These are phyloP conservation scores for Uria aalge DNA, from an alignment of 2,113 vertebrate species.

Conservation along the genomic window DNA sequence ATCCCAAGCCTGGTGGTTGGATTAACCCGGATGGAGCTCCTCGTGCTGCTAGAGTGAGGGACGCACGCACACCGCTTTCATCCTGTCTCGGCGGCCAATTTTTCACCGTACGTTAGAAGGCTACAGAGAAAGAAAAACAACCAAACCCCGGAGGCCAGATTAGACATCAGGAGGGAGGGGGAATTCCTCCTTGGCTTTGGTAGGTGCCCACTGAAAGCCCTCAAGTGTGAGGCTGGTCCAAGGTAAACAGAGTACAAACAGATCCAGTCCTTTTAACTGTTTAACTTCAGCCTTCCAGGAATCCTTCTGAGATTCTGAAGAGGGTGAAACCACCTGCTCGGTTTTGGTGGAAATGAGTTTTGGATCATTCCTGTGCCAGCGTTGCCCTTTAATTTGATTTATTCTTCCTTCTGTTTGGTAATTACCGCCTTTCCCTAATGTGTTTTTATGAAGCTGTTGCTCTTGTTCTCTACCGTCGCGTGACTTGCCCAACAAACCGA, in stretches of 20 bases:
- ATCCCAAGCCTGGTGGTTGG: background rate
- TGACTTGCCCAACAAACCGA: background rate
- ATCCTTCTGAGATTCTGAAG: background rate
- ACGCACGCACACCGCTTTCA: background rate
- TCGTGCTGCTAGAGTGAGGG: background rate
- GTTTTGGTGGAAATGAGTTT: background rate
- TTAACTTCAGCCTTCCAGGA: background rate
- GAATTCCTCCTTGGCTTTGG: background rate
- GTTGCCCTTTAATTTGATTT: background rate
- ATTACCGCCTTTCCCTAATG: background rate
- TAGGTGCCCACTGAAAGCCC: background rate
- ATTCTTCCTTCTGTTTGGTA: background rate
- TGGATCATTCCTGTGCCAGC: background rate
- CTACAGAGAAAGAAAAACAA: background rate
- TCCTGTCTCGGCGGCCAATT: rapidly evolving
- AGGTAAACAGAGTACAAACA: background rate
- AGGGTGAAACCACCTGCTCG: background rate
- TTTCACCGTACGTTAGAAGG: background rate
- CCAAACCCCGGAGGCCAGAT: background rate
- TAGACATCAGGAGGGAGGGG: background rate
- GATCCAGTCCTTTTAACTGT: background rate
- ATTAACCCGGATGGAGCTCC: background rate
- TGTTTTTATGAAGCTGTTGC: background rate
- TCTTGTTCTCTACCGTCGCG: background rate
- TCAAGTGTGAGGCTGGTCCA: background rate